Conservation (phyloP, 2,797 vertebrate species). For the Euphonia xanthogaster region DNA sequence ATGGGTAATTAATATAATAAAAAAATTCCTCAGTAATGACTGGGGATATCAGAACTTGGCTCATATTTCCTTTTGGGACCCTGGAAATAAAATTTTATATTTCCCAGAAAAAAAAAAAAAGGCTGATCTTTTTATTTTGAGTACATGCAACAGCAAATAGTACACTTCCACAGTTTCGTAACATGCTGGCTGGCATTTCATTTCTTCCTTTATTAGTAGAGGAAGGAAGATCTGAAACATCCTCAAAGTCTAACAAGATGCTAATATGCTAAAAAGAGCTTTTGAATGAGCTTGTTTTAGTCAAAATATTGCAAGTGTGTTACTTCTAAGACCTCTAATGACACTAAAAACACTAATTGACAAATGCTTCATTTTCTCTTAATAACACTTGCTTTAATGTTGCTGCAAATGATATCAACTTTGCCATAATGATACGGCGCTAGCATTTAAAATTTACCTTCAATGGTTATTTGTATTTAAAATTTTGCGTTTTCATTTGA, state of each 20-base stretch:
- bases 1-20: constrained; percentile 39
- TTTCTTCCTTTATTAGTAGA: neutral
- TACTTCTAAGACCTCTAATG: constrained; percentile 22
- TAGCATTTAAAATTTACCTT: constrained; percentile 3
- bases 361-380: constrained; percentile 39
- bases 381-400: constrained; percentile 25
- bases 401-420: constrained; percentile 10
- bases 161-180: neutral
- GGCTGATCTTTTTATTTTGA: neutral
- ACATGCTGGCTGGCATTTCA: neutral
- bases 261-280: neutral
- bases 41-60: neutral
- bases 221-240: neutral
- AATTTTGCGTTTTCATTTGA: constrained; percentile 1
- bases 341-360: constrained; percentile 29
- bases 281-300: constrained; percentile 7
- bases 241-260: neutral
- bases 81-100: constrained; percentile 11
- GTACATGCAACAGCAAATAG: neutral
- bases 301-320: constrained; percentile 25
- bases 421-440: neutral
- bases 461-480: neutral
- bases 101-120: neutral
- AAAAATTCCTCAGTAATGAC: neutral
- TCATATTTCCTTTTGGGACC: neutral